phyloP scores from a whole-genome alignment of 2,888 invertebrate genomes.

The Eupithecia abbreviata region DNA sequence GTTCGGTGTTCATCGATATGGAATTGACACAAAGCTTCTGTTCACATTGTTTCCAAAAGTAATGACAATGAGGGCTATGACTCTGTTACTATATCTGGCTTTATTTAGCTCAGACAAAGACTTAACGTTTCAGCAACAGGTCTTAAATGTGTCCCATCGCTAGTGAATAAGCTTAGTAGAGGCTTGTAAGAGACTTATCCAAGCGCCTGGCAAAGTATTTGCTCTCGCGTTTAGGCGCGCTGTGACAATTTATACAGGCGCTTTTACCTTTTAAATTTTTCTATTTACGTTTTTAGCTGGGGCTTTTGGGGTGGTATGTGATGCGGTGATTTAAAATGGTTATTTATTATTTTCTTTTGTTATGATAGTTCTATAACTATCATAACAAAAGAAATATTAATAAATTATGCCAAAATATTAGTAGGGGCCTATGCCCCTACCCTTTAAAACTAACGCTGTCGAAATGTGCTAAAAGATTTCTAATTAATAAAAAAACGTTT shows the following conservation, averaged over 20 bases:
- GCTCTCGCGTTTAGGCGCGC: background rate
- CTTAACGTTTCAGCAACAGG: slow-evolving; percentile 8
- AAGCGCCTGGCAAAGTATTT: slow-evolving; percentile 10
- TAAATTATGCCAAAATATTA: too few species aligned
- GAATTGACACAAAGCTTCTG: background rate
- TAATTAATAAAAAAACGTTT: too few species aligned
- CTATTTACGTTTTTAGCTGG: background rate
- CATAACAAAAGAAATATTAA: too few species aligned
- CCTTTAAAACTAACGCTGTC: background rate
- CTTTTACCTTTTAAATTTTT: background rate
- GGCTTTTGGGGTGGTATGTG: background rate
- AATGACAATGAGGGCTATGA: background rate
- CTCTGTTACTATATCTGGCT: background rate
- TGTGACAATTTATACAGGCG: slow-evolving; percentile 6
- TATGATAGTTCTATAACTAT: slow-evolving; percentile 12
- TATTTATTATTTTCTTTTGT: background rate
- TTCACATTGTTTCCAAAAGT: background rate
- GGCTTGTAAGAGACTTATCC: slow-evolving; percentile 2
- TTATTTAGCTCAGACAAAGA: background rate
- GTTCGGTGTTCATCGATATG: background rate
- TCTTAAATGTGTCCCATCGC: slow-evolving; percentile 9
- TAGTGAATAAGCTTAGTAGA: slow-evolving; percentile 2
- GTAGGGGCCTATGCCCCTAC: too few species aligned
- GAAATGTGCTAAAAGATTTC: too few species aligned
- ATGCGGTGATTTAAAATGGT: background rate